Conservation (phyloP, 2,888 invertebrate species). For the Disparrhopalites patrizii region DNA sequence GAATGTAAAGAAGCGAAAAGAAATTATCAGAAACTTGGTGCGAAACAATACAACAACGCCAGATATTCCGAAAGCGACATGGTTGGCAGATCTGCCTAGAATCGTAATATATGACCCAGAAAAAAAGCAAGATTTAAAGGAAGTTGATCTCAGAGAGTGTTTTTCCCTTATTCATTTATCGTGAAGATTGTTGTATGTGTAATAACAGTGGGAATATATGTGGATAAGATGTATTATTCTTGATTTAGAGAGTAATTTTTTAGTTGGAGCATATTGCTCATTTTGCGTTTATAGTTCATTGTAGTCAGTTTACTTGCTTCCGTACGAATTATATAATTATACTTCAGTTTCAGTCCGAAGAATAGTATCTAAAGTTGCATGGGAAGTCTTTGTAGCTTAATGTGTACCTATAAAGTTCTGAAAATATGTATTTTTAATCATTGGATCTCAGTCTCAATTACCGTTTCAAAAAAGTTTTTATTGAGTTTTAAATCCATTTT, state of each 20-base stretch:
- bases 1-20: slow-evolving; percentile 41
- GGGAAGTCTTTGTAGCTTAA: too few species aligned
- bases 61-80: slow-evolving; percentile 39
- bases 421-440: too few species aligned
- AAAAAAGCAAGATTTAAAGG: too few species aligned
- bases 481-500: too few species aligned
- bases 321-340: not conserved
- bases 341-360: too few species aligned
- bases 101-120: slow-evolving; percentile 31
- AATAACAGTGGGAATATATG: not conserved
- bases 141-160: slow-evolving; percentile 46
- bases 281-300: not conserved
- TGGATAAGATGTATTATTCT: too few species aligned
- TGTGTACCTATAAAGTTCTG: too few species aligned
- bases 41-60: slow-evolving; percentile 38
- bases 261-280: too few species aligned
- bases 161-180: slow-evolving; percentile 43
- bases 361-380: too few species aligned
- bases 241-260: too few species aligned
- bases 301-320: not conserved
- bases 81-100: slow-evolving; percentile 42
- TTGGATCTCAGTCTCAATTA: too few species aligned
- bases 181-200: not conserved
- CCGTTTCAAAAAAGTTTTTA: too few species aligned
- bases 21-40: slow-evolving; percentile 37